A percentile compares a stretch with the other conserved stretches of the same genome.
These are phyloP conservation scores for Hemiprocne comata DNA, from an alignment of 2,113 vertebrate genomes.

Conservation along the genomic window DNA sequence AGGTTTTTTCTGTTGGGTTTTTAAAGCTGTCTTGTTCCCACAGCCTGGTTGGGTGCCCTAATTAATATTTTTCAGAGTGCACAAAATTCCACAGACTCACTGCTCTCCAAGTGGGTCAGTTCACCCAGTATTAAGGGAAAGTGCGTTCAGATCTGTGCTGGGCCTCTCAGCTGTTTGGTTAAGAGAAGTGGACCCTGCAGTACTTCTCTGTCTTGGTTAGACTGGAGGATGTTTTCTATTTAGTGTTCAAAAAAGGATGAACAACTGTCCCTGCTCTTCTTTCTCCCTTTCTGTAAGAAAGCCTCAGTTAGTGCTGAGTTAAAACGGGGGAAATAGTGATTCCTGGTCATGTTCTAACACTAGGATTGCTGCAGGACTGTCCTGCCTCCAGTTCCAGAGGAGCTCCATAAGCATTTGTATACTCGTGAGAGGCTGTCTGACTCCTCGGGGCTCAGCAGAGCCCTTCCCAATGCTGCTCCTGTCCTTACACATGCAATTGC, in stretches of 20 bases:
- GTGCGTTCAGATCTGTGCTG: rapidly evolving
- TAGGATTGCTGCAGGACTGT: neutral
- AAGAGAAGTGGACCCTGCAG: neutral
- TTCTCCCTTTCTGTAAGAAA: neutral
- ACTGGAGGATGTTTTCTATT: neutral
- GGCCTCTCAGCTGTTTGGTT: neutral
- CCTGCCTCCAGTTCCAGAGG: neutral
- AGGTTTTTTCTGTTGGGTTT: neutral
- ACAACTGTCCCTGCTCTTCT: neutral
- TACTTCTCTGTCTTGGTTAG: neutral
- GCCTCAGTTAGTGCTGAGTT: neutral
- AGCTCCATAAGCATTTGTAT: neutral
- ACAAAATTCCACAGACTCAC: neutral
- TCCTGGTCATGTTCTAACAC: neutral
- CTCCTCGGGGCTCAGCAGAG: neutral
- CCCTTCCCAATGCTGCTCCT: rapidly evolving
- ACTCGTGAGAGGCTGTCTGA: rapidly evolving
- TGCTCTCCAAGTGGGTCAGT: neutral
- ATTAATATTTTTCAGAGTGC: neutral
- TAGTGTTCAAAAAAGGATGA: neutral
- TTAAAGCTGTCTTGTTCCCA: neutral
- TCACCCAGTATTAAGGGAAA: neutral
- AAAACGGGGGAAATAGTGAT: neutral
- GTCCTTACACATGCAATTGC: rapidly evolving
- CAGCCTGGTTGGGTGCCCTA: neutral